Evolutionary conservation across 2,888 invertebrate genomes (phyloP).

Genomic region (Acleris holmiana): DNA sequence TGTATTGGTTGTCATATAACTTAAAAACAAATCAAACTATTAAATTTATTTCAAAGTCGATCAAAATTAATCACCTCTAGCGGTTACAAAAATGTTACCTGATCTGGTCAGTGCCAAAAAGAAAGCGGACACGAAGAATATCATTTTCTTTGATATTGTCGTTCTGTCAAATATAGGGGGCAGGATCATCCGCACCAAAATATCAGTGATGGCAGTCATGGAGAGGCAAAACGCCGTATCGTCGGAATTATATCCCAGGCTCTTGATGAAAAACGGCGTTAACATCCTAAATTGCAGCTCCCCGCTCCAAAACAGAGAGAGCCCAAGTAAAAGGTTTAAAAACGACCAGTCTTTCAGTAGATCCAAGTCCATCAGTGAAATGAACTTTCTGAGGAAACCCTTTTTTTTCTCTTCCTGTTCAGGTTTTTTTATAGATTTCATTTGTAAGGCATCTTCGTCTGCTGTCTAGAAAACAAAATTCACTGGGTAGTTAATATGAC

Average conservation of each 20-base stretch:
- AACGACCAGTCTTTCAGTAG: constrained; percentile 89
- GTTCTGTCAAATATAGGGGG: constrained; percentile 90
- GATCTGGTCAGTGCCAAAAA: constrained; percentile 89
- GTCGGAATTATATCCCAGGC: constrained; percentile 85
- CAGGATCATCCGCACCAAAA: constrained; percentile 88
- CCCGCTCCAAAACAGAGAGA: constrained; percentile 90
- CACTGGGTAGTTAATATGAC: too few species aligned
- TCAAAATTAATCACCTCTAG: too few species aligned
- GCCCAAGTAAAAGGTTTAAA: constrained; percentile 88
- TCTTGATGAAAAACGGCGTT: constrained; percentile 87
- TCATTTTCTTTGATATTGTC: constrained; percentile 87
- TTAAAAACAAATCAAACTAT: too few species aligned
- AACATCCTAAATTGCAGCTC: constrained; percentile 91
- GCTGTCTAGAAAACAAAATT: constrained; percentile 64
- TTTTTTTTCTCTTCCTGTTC: constrained; percentile 61
- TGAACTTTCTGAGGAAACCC: constrained; percentile 83
- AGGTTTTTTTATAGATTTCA: constrained; percentile 73
- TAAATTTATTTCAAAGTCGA: too few species aligned
- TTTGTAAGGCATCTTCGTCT: constrained; percentile 77
- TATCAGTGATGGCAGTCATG: constrained; percentile 90
- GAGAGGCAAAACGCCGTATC: constrained; percentile 90
- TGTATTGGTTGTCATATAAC: too few species aligned
- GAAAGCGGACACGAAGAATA: constrained; percentile 89
- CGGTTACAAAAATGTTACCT: constrained; percentile 72
- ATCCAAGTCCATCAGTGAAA: constrained; percentile 88